phyloP scores from a whole-genome alignment of 2,113 vertebrate species.

The Suncus etruscus region DNA sequence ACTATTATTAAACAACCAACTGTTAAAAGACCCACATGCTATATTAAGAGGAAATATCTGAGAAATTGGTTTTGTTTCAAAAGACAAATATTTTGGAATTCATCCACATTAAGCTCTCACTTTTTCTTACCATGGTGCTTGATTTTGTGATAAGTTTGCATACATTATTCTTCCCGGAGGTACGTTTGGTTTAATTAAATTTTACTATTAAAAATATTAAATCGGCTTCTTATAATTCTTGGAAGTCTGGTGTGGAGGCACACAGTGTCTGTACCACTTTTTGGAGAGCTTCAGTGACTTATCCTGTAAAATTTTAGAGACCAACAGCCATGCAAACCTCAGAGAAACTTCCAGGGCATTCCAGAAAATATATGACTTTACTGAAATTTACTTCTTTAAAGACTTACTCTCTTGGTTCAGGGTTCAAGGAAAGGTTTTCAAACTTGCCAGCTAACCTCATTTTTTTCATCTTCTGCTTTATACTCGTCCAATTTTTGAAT shows the following conservation, averaged over 20 bases:
- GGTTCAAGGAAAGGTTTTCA: background rate
- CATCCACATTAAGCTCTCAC: slow-evolving; percentile 66
- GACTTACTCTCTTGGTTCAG: rapidly evolving
- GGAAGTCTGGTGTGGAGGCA: slow-evolving; percentile 21
- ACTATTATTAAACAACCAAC: slow-evolving; percentile 81
- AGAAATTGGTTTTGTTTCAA: slow-evolving; percentile 58
- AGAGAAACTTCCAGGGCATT: no score
- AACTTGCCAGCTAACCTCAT: background rate
- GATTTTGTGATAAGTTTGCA: slow-evolving; percentile 82
- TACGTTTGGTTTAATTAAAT: slow-evolving; percentile 82
- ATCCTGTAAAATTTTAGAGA: background rate
- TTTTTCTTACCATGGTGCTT: slow-evolving; percentile 76
- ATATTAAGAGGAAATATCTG: slow-evolving; percentile 55
- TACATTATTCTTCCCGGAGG: slow-evolving; percentile 78
- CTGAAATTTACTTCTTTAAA: no score
- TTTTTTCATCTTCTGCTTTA: background rate
- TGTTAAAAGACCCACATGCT: slow-evolving; percentile 61
- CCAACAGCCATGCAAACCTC: background rate
- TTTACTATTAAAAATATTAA: slow-evolving; percentile 78
- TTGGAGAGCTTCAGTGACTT: background rate
- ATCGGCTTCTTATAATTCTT: slow-evolving; percentile 67
- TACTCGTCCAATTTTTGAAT: background rate
- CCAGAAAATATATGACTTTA: no score
- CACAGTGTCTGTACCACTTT: background rate
- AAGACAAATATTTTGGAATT: slow-evolving; percentile 76